phyloP scores from a whole-genome alignment of 30 jellyfish, hydroid and myxozoan genomes.

The Hydra vulgaris region DNA sequence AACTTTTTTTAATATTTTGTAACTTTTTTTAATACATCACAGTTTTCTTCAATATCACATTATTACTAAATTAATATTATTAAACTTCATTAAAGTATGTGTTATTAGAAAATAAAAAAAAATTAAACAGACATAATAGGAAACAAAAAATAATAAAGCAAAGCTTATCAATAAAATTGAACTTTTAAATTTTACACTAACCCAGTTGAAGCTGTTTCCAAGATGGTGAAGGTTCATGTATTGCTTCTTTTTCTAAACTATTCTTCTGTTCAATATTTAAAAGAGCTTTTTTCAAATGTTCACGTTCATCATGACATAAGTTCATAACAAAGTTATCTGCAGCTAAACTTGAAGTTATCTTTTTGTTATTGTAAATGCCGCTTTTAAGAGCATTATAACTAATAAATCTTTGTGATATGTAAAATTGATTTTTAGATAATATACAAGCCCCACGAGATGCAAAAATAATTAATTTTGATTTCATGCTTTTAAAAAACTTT shows the following conservation, averaged over 20 bases:
- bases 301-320: conserved; percentile 57
- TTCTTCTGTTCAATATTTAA: conserved; percentile 19
- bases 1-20: too few relatives aligned
- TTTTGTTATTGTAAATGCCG: background rate
- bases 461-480: background rate
- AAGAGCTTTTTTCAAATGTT: conserved; percentile 37
- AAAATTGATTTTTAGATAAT: background rate
- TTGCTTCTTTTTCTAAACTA: background rate
- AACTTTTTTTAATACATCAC: too few relatives aligned
- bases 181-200: background rate
- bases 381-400: background rate
- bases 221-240: conserved; percentile 6
- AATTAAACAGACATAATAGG: background rate
- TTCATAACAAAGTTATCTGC: conserved; percentile 71
- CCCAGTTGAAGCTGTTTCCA: conserved; percentile 22
- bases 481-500: background rate
- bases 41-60: too few relatives aligned
- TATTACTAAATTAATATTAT: too few relatives aligned
- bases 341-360: conserved; percentile 41
- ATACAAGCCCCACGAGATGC: background rate
- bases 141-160: background rate
- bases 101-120: too few relatives aligned
- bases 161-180: too few relatives aligned
- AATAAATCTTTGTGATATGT: background rate
- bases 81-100: too few relatives aligned